Base-by-base conservation (phyloP, 2,888 invertebrate genomes). In the Oxycera nigricornis region DNA sequence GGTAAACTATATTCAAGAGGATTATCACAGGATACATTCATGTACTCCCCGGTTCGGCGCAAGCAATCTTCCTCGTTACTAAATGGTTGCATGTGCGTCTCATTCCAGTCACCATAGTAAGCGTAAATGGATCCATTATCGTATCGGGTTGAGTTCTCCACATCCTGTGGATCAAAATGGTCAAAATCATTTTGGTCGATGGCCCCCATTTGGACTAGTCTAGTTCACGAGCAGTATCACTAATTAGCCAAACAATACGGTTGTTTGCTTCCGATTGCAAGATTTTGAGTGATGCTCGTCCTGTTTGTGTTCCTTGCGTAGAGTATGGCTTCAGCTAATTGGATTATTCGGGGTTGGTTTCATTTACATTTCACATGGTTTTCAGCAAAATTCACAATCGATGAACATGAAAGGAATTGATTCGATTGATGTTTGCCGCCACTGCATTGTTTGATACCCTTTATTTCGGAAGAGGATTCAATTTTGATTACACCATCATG, bases 11-110 rank as follows among this genome's bases (percentile, higher is more conserved):
- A 85, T 30, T 82, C 81, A 72, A 85, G 75, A 6, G 82, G 81
- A 2, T 82, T 81, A 76, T 85, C 85, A 79, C 85, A 85, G 75
- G 84, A 84, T 22, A 85, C 79, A 79, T 85, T 85, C 82, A 83
- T 81, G 76, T 85, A 85, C 77, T 80, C 78, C 72, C 77, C 74
- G 74, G 84, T 85, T 35, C 73, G 35, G 76, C 81, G 81, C 73
- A 80, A 31, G 75, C 84, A 84, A 1, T 77, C 78, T 0, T 77
- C 79, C 31, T 68, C 77, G 67, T 79, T 74, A 50, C 22, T 62
- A 26, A 61, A 68, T 7, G 28, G 65, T 20, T 75, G 70, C 57
- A 62, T 72, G 17, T 76, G 55, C 0, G 74, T 73, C 17, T 76
- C 76, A 30, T 76, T 74, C 67, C 59, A 61, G 50, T 61, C 73